Base-by-base conservation (phyloP, 1,140 invertebrate genomes). In the Lordiphosa stackelbergi region DNA sequence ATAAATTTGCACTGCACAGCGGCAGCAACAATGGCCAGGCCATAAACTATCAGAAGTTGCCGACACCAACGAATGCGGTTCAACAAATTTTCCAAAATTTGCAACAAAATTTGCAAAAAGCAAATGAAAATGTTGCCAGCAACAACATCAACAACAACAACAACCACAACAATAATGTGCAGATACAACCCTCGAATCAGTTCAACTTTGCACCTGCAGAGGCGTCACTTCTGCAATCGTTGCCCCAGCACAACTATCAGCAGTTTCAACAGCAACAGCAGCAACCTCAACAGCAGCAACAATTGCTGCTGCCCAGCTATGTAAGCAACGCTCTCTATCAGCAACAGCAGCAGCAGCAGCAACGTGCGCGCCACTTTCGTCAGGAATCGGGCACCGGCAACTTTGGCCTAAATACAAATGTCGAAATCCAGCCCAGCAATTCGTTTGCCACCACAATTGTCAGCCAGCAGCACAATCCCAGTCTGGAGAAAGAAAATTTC, bases 361-460 rank as follows among this genome's bases (percentile, higher is more conserved):
- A 73, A 12, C 72, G 85, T 28, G 88, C 85, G 19, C 72, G 89
- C 6, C 75, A 88, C 5, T 89, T 89, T 62, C 79, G 90, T 7
- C 89, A 90, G 57, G 89, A 90, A 74, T 63, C 78, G 11, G 85
- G 75, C 35, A 88, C 85, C 4, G 88, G 84, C 4, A 90, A 90
- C 58, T 88, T 88, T 22, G 85, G 85, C 7, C 54, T 85, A 19
- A 85, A 85, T 41, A 42, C 71, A 43, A 65, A 81, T 42, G 64
- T 79, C 16, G 78, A 73, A 51, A 81, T 84, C 36, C 78, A 71
- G 42, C 75, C 74, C 6, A 83, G 66, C 59, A 85, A 47, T 53
- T 74, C 65, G 9, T 78, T 75, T 66, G 78, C 53, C 54, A 73
- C 77, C 19, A 78, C 77, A 11, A 77, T 83, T 22, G 65, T 84